Conservation (phyloP, 2,113 vertebrate species). For the Chitala chitala region DNA sequence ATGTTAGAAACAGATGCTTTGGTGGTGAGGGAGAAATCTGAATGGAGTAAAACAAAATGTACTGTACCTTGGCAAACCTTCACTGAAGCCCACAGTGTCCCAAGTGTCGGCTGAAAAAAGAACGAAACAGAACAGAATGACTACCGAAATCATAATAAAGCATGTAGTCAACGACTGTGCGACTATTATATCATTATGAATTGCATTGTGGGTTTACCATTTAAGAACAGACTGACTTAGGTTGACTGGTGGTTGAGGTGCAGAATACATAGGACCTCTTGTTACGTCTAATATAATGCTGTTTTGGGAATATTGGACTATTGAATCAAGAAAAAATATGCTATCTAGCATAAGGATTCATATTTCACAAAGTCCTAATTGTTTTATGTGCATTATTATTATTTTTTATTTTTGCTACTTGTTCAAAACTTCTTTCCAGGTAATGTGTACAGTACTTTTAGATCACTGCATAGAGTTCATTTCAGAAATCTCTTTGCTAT, state of each 20-base stretch:
- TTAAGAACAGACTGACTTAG: background rate
- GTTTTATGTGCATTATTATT: no score
- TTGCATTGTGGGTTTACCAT: background rate
- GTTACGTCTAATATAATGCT: no score
- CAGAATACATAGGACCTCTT: no score
- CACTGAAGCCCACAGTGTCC: background rate
- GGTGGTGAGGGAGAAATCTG: background rate
- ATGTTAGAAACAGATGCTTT: constrained; percentile 16
- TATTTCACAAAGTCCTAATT: no score
- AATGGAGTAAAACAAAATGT: constrained; percentile 14
- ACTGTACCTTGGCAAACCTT: background rate
- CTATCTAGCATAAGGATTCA: no score
- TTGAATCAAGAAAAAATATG: no score
- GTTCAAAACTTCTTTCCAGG: no score
- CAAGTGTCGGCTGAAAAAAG: background rate
- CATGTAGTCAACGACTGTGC: background rate
- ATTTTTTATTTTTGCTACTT: no score
- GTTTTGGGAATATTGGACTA: background rate
- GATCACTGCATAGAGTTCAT: no score
- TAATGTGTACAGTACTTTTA: no score
- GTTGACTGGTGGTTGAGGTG: no score
- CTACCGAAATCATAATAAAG: background rate
- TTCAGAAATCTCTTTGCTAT: background rate
- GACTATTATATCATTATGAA: background rate
- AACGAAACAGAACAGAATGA: background rate